A percentile compares a stretch with the other conserved stretches of the same genome.
Evolutionary conservation across 2,113 vertebrate genomes (phyloP).

Genomic region (Anguilla rostrata): DNA sequence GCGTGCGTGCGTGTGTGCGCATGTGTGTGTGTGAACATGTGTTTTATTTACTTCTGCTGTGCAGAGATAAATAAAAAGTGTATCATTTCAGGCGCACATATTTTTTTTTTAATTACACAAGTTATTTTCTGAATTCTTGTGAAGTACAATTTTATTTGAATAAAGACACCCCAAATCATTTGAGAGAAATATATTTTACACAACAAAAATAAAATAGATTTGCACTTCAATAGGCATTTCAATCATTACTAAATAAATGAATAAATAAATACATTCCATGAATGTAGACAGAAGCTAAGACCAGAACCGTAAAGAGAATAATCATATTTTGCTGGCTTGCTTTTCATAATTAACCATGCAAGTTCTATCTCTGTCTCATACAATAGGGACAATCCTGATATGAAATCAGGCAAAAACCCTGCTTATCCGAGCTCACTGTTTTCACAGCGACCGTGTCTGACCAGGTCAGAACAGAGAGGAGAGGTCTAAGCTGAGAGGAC

Average conservation of each 20-base stretch:
- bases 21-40: too few species aligned
- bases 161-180: not conserved
- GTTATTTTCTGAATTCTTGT: constrained; percentile 19
- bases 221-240: not conserved
- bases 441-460: not conserved
- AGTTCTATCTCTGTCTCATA: not conserved
- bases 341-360: constrained; percentile 4
- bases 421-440: constrained; percentile 3
- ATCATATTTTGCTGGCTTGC: not conserved
- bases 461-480: too few species aligned
- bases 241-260: constrained; percentile 9
- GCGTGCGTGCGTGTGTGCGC: too few species aligned
- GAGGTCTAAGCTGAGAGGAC: too few species aligned
- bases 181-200: not conserved
- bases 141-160: not conserved
- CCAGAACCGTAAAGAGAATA: not conserved
- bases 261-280: not conserved
- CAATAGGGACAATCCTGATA: not conserved
- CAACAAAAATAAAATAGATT: not conserved
- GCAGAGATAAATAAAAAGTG: not conserved
- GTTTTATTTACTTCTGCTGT: not conserved
- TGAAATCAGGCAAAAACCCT: constrained; percentile 19
- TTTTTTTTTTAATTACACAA: not conserved
- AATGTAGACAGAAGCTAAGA: not conserved
- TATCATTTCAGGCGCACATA: not conserved